These are phyloP conservation scores for Lasioglossum morio DNA, from an alignment of 2,888 invertebrate species.

Conservation along the genomic window DNA sequence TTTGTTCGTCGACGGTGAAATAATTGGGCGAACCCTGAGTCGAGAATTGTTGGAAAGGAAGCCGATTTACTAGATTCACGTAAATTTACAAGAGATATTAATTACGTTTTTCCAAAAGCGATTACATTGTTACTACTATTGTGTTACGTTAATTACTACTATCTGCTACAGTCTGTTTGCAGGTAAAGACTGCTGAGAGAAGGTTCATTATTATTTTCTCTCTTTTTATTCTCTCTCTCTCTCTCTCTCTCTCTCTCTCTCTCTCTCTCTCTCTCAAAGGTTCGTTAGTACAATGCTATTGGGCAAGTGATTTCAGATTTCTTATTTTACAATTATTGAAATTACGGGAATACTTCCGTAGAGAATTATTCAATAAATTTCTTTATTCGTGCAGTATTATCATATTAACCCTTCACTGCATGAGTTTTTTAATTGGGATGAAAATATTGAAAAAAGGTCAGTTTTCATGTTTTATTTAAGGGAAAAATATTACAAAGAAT, in stretches of 20 bases:
- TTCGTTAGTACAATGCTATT: not conserved
- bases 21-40: not conserved
- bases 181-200: not conserved
- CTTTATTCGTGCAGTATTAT: no score
- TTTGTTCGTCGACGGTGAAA: not conserved
- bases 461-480: no score
- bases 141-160: not conserved
- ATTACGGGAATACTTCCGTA: not conserved
- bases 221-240: no score
- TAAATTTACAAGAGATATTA: not conserved
- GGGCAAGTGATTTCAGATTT: not conserved
- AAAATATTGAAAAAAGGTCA: no score
- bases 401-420: no score
- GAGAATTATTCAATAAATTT: no score
- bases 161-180: not conserved
- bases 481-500: no score
- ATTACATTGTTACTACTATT: not conserved
- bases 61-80: not conserved
- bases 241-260: no score
- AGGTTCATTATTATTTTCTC: not conserved
- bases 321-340: not conserved
- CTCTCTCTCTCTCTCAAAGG: not conserved
- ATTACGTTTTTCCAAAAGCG: not conserved
- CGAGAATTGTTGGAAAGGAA: not conserved
- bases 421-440: no score